Evolutionary conservation across 2,888 invertebrate species (phyloP).

Genomic region (Pocota personata): DNA sequence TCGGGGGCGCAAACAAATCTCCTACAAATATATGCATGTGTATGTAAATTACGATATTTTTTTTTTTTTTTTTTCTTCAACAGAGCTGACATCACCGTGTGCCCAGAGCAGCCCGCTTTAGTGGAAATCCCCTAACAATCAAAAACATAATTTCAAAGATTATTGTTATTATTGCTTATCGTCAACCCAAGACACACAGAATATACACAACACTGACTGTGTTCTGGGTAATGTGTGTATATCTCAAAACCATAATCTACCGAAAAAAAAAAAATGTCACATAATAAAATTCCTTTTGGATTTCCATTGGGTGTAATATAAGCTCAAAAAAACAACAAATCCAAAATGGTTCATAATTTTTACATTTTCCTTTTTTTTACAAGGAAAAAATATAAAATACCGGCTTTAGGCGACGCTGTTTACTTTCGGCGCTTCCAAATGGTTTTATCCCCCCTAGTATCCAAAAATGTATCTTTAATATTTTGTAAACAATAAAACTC

Average conservation of each 20-base stretch:
- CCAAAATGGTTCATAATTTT: constrained; percentile 69
- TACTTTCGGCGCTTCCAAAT: constrained; percentile 52
- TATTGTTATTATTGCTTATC: constrained; percentile 72
- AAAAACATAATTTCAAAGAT: constrained; percentile 70
- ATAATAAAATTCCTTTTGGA: constrained; percentile 66
- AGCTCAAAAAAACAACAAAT: neutral
- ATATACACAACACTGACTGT: neutral
- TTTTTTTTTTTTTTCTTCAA: neutral
- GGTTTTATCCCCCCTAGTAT: constrained; percentile 37
- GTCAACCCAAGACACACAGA: constrained; percentile 15
- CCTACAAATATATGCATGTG: constrained; percentile 33
- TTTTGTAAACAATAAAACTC: constrained; percentile 74
- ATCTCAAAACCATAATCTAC: constrained; percentile 37
- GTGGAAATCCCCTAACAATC: constrained; percentile 56
- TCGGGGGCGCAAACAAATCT: constrained; percentile 34
- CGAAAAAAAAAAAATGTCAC: constrained; percentile 47
- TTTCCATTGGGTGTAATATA: constrained; percentile 63
- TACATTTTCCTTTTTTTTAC: constrained; percentile 37
- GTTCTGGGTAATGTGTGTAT: neutral
- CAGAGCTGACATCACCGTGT: constrained; percentile 21
- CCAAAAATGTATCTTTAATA: constrained; percentile 50
- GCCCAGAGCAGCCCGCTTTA: neutral
- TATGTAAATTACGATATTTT: constrained; percentile 52
- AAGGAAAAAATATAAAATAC: constrained; percentile 19
- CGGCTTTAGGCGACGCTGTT: constrained; percentile 47